Base-by-base conservation (phyloP, 2,888 invertebrate genomes). In the Ryuthela nishihirai region DNA sequence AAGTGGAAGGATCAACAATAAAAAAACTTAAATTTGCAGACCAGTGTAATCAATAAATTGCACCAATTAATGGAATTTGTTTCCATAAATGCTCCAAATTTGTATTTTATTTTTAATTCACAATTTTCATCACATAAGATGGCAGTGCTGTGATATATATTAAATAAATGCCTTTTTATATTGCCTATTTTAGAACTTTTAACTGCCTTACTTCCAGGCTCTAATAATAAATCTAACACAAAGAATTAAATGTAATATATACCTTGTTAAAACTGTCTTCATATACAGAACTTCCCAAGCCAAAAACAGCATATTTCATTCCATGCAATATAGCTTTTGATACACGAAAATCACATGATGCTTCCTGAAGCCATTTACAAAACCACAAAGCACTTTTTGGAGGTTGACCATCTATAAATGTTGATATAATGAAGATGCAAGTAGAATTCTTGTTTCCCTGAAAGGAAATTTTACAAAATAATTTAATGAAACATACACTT, bases 241-340 rank as follows among this genome's bases (percentile, higher is more conserved):
- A 23, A 48, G 47, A 46, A 43, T 12, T 15, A 56, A 64, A 64
- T n/a, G n/a, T n/a, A n/a, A n/a, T n/a, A n/a, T n/a, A n/a, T 66
- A 75, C 76, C 64, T 69, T 68, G 65, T 77, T 76, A 65, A 72
- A 78, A 60, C 75, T 70, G 0, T 72, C 70, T 35, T 67, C 70
- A 67, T 81, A 81, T 6, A 72, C 55, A 5, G 79, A 80, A 69
- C 80, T 77, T 21, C 81, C 81, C 25, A 81, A 70, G 4, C 79
- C 81, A 69, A 80, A 78, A 2, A 80, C 75, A 24, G 76, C 72
- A 69, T 73, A 80, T 25, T 72, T 70, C 49, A 80, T 55, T 23
- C 73, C 73, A 20, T 71, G 69, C 17, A 81, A 69, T n/a, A 75
- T 67, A 10, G 71, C 70, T 64, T 78, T 79, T 26, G 76, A 74